These are phyloP conservation scores for Megaceryle torquata DNA, from an alignment of 2,113 vertebrate species.

Conservation along the genomic window DNA sequence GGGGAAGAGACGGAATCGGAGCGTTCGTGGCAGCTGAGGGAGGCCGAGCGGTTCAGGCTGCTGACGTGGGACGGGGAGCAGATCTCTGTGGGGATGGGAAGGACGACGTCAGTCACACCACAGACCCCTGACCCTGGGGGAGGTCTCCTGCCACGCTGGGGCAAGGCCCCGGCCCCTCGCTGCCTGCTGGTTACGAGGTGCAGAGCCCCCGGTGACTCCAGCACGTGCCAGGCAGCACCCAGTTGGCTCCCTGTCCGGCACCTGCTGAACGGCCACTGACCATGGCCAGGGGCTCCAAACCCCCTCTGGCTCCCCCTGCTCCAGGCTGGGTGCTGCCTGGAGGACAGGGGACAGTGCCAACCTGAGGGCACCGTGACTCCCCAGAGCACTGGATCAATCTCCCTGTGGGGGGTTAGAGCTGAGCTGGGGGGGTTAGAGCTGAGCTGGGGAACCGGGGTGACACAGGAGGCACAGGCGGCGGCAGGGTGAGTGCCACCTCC, in stretches of 20 bases:
- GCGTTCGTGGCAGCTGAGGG: slow-evolving; percentile 85
- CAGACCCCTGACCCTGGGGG: fast-evolving
- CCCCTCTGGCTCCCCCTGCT: background rate
- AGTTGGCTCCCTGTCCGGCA: background rate
- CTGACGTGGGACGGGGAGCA: slow-evolving; percentile 85
- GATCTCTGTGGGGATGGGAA: slow-evolving; percentile 73
- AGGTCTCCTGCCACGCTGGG: background rate
- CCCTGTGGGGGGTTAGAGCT: background rate
- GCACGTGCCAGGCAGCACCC: fast-evolving
- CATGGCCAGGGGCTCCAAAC: fast-evolving
- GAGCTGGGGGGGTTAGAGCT: background rate
- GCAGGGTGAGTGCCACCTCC: background rate
- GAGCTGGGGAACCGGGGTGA: background rate
- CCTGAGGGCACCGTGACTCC: background rate
- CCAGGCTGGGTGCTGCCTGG: background rate
- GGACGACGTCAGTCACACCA: background rate
- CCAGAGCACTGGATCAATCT: fast-evolving
- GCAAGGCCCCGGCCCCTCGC: background rate
- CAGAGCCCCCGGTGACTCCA: fast-evolving
- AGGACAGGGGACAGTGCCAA: background rate
- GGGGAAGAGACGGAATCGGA: slow-evolving; percentile 73
- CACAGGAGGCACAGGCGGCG: background rate
- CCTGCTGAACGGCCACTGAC: fast-evolving
- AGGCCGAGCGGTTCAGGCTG: slow-evolving; percentile 87
- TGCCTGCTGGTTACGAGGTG: background rate